Percentiles rank a stretch among this genome's conserved stretches.
Evolutionary conservation across 2,113 vertebrate species (phyloP).

Genomic region (Paratilapia polleni): DNA sequence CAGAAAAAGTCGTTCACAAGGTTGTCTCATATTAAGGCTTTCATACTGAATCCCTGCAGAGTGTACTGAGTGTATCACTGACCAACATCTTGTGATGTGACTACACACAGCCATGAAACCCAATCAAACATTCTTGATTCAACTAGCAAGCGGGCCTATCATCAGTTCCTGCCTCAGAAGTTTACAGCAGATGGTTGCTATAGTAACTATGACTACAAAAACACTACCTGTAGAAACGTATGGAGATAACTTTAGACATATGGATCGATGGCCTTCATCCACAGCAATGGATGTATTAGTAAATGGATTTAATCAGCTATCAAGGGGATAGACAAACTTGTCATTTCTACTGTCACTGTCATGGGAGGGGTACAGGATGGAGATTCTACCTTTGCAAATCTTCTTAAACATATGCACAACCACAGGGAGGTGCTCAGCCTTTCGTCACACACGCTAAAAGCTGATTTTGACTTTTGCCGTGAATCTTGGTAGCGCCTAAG

Average conservation of each 20-base stretch:
- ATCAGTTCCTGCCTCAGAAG: not conserved
- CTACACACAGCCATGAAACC: not conserved
- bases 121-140: not conserved
- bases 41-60: slow-evolving; percentile 4
- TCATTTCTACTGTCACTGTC: slow-evolving; percentile 42
- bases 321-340: slow-evolving; percentile 50
- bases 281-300: slow-evolving; percentile 46
- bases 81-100: slow-evolving; percentile 10
- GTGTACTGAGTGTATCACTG: slow-evolving; percentile 19
- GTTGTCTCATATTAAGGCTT: slow-evolving; percentile 15
- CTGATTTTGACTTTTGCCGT: not conserved
- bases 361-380: slow-evolving; percentile 8
- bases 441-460: not conserved
- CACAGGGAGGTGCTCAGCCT: not conserved
- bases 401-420: slow-evolving; percentile 27
- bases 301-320: slow-evolving; percentile 50
- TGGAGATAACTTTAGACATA: slow-evolving; percentile 29
- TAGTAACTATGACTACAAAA: not conserved
- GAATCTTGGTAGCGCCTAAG: not conserved
- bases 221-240: slow-evolving; percentile 36
- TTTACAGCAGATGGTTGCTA: not conserved
- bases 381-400: slow-evolving; percentile 24
- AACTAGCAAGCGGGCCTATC: not conserved
- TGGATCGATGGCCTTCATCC: slow-evolving; percentile 35
- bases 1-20: not conserved